phyloP scores from a whole-genome alignment of 1,140 invertebrate species.

The Palaemon carinicauda region DNA sequence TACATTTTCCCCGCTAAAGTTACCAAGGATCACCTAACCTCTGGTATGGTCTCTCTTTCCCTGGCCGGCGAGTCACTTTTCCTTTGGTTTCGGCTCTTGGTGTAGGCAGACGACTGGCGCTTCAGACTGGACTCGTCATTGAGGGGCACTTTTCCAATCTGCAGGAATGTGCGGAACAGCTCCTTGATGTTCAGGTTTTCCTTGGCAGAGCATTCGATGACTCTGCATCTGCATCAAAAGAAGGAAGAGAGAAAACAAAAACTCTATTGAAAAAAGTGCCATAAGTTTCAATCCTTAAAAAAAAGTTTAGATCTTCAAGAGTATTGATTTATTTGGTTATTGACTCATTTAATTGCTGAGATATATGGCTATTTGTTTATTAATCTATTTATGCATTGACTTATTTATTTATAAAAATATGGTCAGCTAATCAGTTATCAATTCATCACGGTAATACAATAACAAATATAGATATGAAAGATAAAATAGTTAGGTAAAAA shows the following conservation, averaged over 20 bases:
- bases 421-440: no score
- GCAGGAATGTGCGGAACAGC: conserved; percentile 66
- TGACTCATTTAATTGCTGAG: no score
- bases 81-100: conserved; percentile 4
- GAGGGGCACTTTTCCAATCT: conserved; percentile 46
- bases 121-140: conserved; percentile 38
- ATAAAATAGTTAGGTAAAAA: no score
- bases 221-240: conserved; percentile 70
- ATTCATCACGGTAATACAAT: no score
- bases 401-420: no score
- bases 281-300: no score
- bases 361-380: no score
- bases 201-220: conserved; percentile 84
- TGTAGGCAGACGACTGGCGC: conserved; percentile 42
- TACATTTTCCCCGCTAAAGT: not conserved
- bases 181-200: conserved; percentile 81
- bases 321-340: no score
- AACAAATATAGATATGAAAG: no score
- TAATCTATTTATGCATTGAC: no score
- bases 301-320: no score
- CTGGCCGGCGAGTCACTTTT: conserved; percentile 29
- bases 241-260: not conserved
- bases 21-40: no score
- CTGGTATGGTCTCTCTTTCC: conserved; percentile 33
- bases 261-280: not conserved